These are phyloP conservation scores for Stigmatopora argus DNA, from an alignment of 2,113 vertebrate genomes.

Conservation along the genomic window DNA sequence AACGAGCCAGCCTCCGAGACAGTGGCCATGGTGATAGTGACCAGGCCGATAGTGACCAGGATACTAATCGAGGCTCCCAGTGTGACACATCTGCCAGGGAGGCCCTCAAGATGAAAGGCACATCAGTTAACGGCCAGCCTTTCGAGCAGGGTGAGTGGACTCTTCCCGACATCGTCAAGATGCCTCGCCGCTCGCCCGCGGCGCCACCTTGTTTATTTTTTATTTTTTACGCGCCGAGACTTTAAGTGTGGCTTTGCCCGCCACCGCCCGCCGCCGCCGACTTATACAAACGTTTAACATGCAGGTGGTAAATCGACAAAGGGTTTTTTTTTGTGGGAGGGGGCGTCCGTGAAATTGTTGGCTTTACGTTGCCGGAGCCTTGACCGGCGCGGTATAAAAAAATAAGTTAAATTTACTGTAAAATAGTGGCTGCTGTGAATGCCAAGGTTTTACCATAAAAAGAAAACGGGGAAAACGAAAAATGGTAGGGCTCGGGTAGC, in stretches of 20 bases:
- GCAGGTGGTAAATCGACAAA: conserved; percentile 15
- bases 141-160: conserved; percentile 96
- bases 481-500: too few species aligned
- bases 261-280: not conserved
- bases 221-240: conserved; percentile 21
- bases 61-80: conserved; percentile 99
- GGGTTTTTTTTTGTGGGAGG: not conserved
- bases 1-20: conserved; percentile 98
- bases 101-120: conserved; percentile 98
- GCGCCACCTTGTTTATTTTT: conserved; percentile 39
- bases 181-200: conserved; percentile 42
- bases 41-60: conserved; percentile 99
- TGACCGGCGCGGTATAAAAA: conserved; percentile 9
- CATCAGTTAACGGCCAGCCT: conserved; percentile 92
- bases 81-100: conserved; percentile 99
- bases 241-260: conserved; percentile 18
- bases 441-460: too few species aligned
- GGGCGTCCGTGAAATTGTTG: not conserved
- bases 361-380: conserved; percentile 38
- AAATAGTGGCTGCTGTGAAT: too few species aligned
- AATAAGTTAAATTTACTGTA: too few species aligned
- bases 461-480: too few species aligned
- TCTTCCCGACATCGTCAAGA: conserved; percentile 53
- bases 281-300: conserved; percentile 14
- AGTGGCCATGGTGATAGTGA: conserved; percentile 99